Evolutionary conservation across 2,113 vertebrate species (phyloP), one percentile per base, ranked within the genome.

Genomic region (Vicugna pacos): DNA sequence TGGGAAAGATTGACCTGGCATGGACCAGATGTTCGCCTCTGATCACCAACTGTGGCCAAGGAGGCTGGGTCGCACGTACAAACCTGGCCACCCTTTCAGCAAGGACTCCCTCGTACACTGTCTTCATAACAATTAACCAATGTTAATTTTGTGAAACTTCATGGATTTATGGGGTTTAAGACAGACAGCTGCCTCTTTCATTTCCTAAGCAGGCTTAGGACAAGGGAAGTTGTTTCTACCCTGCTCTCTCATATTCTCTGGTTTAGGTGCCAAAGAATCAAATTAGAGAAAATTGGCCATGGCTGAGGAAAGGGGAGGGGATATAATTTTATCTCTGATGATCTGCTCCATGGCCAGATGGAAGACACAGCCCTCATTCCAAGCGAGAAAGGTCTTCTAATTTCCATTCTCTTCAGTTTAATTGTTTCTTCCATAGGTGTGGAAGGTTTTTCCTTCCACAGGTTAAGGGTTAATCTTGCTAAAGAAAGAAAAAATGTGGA

Each of bases 401-500:
- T 54, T n/a, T 58, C n/a, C 30, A 70, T 32, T 30, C 48, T 69
- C 58, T 86, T 89, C 64, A 70, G 0, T 50, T 81, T 64, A 32
- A 54, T 58, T 81, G 46, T 94, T 83, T 73, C 32, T 86, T 90
- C 67, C 16, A 22, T 89, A 30, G 4, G 46, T 87, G 65, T 91
- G 84, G 38, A 35, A 35, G 35, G 2, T 35, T 35, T 35, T 35
- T 35, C 35, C 35, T 35, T 35, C 35, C 32, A 75, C 67, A 24
- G 48, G 56, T 89, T 65, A 13, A 92, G 35, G 52, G 56, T 62
- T 77, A 42, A 60, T 91, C 28, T 35, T n/a, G 24, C 48, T 50
- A n/a, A 81, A 48, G 87, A 22, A 69, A 73, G 46, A 20, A 93
- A 93, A 95, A 89, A 77, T 42, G 35, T 65, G 19, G 52, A n/a